These are phyloP conservation scores for Poeciliopsis occidentalis DNA, from an alignment of 2,113 vertebrate genomes.

Conservation along the genomic window DNA sequence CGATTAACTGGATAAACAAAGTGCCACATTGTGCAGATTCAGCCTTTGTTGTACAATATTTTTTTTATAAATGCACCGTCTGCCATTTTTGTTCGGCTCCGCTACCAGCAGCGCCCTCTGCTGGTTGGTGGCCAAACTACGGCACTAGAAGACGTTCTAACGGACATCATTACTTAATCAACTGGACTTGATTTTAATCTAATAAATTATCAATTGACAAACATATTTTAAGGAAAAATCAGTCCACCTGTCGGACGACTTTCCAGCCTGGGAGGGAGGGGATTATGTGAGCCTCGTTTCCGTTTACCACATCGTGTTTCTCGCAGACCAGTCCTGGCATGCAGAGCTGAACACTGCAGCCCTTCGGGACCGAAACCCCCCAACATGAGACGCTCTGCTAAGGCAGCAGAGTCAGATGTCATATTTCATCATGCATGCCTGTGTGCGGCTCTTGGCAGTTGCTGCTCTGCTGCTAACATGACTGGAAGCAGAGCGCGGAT, in stretches of 20 bases:
- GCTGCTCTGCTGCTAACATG: not conserved
- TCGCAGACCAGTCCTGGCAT: not conserved
- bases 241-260: slow-evolving; percentile 61
- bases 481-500: slow-evolving; percentile 6
- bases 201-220: not conserved
- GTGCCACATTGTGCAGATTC: too few relatives aligned
- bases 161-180: too few relatives aligned
- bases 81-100: too few relatives aligned
- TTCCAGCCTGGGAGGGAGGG: slow-evolving; percentile 50
- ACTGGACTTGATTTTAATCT: too few relatives aligned
- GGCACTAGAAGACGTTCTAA: too few relatives aligned
- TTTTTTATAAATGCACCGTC: too few relatives aligned
- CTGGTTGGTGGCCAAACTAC: too few relatives aligned
- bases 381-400: slow-evolving; percentile 13
- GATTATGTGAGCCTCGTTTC: slow-evolving; percentile 44
- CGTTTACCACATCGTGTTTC: slow-evolving; percentile 32
- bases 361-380: slow-evolving; percentile 9
- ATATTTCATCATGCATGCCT: not conserved
- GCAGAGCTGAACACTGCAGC: not conserved
- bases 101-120: too few relatives aligned
- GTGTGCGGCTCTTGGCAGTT: not conserved
- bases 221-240: not conserved
- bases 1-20: too few relatives aligned
- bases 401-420: slow-evolving; percentile 32
- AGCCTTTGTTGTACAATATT: too few relatives aligned